Conservation (phyloP, 2,888 invertebrate genomes). For the Melinaea menophilus region DNA sequence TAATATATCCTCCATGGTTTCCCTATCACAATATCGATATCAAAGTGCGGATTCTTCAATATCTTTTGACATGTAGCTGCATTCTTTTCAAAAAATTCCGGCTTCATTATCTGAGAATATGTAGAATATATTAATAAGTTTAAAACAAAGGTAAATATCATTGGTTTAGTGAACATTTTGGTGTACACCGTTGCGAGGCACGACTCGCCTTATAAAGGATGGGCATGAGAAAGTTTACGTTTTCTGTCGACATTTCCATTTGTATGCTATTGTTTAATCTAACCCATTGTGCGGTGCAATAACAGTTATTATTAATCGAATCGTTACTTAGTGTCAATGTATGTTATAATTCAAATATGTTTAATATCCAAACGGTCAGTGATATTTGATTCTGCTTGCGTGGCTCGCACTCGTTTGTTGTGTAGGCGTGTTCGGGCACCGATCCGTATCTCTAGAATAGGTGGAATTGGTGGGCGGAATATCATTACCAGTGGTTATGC, state of each 20-base stretch:
- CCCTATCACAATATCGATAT: constrained; percentile 49
- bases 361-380: neutral
- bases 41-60: constrained; percentile 51
- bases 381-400: constrained; percentile 31
- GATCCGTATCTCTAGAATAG: constrained; percentile 72
- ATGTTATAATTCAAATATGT: neutral
- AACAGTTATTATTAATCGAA: neutral
- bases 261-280: constrained; percentile 16
- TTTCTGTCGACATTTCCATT: constrained; percentile 17
- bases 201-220: constrained; percentile 21
- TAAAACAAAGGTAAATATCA: neutral
- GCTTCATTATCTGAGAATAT: constrained; percentile 16
- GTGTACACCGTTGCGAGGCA: neutral
- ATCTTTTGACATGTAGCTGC: constrained; percentile 42
- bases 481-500: constrained; percentile 63
- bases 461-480: constrained; percentile 74
- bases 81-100: constrained; percentile 26
- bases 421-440: constrained; percentile 64
- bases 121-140: constrained; percentile 3
- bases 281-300: constrained; percentile 1
- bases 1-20: constrained; percentile 58
- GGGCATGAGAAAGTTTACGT: constrained; percentile 23
- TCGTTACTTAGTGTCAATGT: neutral
- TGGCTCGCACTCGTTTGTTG: constrained; percentile 53
- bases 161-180: constrained; percentile 6